Conservation (phyloP, 2,797 vertebrate species). For the Sebastes hubbsi region DNA sequence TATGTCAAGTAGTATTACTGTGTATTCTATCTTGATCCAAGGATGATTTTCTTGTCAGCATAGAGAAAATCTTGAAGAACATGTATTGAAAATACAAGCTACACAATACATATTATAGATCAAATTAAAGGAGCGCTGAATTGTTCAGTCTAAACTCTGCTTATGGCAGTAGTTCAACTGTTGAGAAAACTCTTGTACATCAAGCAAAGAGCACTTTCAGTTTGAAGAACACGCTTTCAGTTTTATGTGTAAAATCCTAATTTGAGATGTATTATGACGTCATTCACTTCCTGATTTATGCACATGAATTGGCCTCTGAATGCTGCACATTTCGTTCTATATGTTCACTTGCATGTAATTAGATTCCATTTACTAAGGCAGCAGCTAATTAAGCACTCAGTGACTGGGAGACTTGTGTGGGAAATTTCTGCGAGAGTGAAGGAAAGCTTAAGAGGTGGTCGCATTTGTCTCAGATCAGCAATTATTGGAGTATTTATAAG, state of each 20-base stretch:
- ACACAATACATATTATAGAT: neutral
- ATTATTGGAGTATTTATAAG: neutral
- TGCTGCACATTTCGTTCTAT: neutral
- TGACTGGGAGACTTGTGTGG: neutral
- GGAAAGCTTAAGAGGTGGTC: neutral
- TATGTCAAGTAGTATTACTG: constrained; percentile 12
- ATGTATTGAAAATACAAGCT: neutral
- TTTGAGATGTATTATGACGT: neutral
- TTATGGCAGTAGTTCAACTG: neutral
- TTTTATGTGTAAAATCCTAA: neutral
- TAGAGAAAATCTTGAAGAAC: neutral
- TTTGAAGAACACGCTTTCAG: neutral
- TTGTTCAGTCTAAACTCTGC: neutral
- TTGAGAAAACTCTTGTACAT: neutral
- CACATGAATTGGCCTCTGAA: neutral
- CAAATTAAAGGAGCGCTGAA: neutral
- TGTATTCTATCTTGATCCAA: neutral
- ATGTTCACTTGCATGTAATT: constrained; percentile 12
- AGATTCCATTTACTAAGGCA: constrained; percentile 11
- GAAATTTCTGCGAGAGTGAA: constrained; percentile 4
- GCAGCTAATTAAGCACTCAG: constrained; percentile 38
- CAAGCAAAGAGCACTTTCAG: neutral
- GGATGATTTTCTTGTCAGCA: neutral
- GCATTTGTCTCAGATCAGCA: neutral
- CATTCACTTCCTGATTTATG: neutral